Percentiles rank a stretch among this genome's conserved stretches.
phyloP scores from a whole-genome alignment of 2,888 invertebrate genomes.

The Hypolimnas misippus region DNA sequence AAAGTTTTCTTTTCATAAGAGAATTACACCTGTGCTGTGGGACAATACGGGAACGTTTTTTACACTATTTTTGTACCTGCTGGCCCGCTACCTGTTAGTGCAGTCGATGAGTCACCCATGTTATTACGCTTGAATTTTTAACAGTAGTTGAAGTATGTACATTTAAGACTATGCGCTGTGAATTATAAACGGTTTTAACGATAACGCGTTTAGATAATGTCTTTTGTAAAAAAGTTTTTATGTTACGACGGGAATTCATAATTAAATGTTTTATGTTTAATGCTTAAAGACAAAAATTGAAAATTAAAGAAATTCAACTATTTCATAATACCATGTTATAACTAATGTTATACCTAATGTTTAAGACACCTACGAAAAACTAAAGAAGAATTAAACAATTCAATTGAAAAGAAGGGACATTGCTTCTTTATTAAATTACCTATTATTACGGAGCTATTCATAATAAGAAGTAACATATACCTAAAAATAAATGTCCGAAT shows the following conservation, averaged over 20 bases:
- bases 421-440: no score
- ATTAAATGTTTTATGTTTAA: no score
- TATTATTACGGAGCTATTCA: no score
- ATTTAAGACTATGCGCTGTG: not conserved
- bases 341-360: no score
- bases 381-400: no score
- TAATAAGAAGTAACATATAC: no score
- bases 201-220: not conserved
- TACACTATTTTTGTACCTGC: not conserved
- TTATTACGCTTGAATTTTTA: constrained; percentile 2
- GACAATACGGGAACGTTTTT: not conserved
- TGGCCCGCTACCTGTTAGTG: not conserved
- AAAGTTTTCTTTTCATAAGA: not conserved
- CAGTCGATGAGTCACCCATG: not conserved
- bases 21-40: not conserved
- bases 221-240: not conserved
- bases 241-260: not conserved
- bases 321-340: no score
- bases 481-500: no score
- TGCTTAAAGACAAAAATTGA: no score
- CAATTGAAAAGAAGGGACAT: no score
- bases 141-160: constrained; percentile 1
- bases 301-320: no score
- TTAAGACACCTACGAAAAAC: no score
- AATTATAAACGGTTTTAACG: constrained; percentile 1